phyloP scores from a whole-genome alignment of 2,888 invertebrate genomes.

The Eledona agricola region DNA sequence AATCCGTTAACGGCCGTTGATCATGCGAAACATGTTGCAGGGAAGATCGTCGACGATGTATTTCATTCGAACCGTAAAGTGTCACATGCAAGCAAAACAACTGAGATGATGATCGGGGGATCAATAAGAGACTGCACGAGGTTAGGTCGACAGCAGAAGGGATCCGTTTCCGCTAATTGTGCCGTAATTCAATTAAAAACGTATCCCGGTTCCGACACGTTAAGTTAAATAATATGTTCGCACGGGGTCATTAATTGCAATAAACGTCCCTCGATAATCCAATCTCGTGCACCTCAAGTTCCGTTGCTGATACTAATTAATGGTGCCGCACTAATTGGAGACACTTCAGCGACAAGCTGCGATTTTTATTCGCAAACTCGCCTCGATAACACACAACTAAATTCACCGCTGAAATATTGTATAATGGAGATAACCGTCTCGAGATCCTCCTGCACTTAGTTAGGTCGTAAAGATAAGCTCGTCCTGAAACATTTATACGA shows the following conservation, averaged over 20 bases:
- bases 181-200: constrained; percentile 28
- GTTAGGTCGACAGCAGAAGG: constrained; percentile 17
- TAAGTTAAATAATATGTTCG: constrained; percentile 20
- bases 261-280: constrained; percentile 25
- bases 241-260: constrained; percentile 29
- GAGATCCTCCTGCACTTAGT: constrained; percentile 56
- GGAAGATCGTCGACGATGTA: constrained; percentile 2
- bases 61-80: no score
- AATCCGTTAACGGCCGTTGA: constrained; percentile 48
- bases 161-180: constrained; percentile 27
- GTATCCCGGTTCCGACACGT: constrained; percentile 13
- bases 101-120: background rate
- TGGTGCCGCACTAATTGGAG: constrained; percentile 31
- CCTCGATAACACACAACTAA: constrained; percentile 35
- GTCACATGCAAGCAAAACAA: background rate
- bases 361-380: constrained; percentile 1
- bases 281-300: constrained; percentile 29
- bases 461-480: constrained; percentile 54
- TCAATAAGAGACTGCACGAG: constrained; percentile 7
- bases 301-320: constrained; percentile 35
- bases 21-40: constrained; percentile 45
- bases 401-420: constrained; percentile 48
- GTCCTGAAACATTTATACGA: constrained; percentile 53
- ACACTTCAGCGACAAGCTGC: constrained; percentile 4
- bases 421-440: constrained; percentile 46